Percentiles rank a stretch among this genome's conserved stretches.
Evolutionary conservation across 2,797 vertebrate genomes (phyloP).

Genomic region (Acanthornis magna): DNA sequence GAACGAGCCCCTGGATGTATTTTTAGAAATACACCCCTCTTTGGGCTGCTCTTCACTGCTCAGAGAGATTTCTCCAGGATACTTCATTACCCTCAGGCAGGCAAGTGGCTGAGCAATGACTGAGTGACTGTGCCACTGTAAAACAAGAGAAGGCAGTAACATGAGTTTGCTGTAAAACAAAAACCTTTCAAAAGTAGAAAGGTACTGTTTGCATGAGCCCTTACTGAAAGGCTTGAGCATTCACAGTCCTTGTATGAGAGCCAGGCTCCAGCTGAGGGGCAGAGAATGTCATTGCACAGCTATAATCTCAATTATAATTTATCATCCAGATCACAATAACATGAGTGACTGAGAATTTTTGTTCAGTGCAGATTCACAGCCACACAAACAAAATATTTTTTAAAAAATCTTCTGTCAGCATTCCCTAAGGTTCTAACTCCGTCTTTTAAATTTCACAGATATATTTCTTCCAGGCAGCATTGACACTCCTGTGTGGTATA

Average conservation of each 20-base stretch:
- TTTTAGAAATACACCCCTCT: background rate
- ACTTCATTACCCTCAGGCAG: background rate
- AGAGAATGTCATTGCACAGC: background rate
- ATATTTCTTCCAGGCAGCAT: background rate
- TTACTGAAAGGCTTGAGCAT: background rate
- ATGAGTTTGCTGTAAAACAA: background rate
- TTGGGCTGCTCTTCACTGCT: background rate
- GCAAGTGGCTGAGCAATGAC: background rate
- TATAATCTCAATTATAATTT: background rate
- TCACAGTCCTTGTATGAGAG: accelerated
- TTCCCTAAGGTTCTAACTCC: background rate
- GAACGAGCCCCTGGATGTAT: background rate
- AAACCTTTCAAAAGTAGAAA: background rate
- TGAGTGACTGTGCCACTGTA: background rate
- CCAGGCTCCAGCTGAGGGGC: background rate
- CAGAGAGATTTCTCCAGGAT: background rate
- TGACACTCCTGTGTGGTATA: background rate
- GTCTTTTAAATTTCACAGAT: background rate
- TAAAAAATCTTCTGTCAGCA: background rate
- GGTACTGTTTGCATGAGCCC: background rate
- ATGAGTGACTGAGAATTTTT: background rate
- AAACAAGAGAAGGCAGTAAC: background rate
- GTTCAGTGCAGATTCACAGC: background rate
- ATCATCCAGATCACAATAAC: background rate
- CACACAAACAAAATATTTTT: background rate